phyloP scores from a whole-genome alignment of 1,140 invertebrate genomes.

The Drosophila pruinosa region DNA sequence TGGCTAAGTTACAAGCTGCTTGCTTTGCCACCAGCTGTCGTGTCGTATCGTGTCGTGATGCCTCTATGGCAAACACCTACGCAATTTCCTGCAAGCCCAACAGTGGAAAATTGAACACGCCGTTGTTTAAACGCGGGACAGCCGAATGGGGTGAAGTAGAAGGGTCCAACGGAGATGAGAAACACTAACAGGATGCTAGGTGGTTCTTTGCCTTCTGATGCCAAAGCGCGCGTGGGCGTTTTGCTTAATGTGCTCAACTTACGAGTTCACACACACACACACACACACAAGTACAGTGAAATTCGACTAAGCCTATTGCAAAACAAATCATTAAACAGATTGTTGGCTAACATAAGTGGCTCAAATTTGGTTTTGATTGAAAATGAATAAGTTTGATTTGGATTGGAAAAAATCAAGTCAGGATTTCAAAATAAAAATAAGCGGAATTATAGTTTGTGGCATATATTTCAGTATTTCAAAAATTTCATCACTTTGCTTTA shows the following conservation, averaged over 20 bases:
- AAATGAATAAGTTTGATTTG: not conserved
- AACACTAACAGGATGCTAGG: slow-evolving; percentile 39
- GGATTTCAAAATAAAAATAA: not conserved
- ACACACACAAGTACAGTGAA: slow-evolving; percentile 24
- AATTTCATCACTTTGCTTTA: too few species aligned
- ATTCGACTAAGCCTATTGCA: not conserved
- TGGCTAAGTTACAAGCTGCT: slow-evolving; percentile 25
- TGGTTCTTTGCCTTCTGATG: slow-evolving; percentile 35
- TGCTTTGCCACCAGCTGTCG: slow-evolving; percentile 28
- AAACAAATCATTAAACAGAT: not conserved
- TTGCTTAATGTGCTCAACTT: slow-evolving; percentile 52
- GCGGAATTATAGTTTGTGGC: too few species aligned
- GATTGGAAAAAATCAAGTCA: not conserved
- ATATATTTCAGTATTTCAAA: too few species aligned
- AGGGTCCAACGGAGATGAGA: slow-evolving; percentile 34
- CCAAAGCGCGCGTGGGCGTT: slow-evolving; percentile 38
- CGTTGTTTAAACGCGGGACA: slow-evolving; percentile 23
- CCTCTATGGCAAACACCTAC: slow-evolving; percentile 65
- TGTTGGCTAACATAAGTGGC: not conserved
- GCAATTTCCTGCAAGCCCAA: slow-evolving; percentile 74
- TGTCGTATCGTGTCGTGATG: not conserved
- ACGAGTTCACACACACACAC: slow-evolving; percentile 20
- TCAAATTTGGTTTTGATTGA: not conserved
- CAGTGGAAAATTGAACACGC: slow-evolving; percentile 62
- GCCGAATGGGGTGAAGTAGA: not conserved